Conservation (phyloP, 2,888 invertebrate genomes). For the Napeogenes sylphis region DNA sequence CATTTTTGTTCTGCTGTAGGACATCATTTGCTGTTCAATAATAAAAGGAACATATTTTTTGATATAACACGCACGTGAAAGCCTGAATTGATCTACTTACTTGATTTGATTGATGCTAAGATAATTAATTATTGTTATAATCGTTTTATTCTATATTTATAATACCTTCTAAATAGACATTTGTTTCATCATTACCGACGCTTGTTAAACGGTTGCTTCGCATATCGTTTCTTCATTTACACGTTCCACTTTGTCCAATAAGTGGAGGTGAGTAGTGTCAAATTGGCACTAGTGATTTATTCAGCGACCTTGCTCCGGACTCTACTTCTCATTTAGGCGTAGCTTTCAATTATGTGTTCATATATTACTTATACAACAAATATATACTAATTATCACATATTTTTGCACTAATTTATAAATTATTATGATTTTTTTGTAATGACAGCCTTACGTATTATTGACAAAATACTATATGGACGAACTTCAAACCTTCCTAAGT, state of each 20-base stretch:
- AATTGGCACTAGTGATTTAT: constrained; percentile 60
- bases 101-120: too few relatives aligned
- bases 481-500: not conserved
- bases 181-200: constrained; percentile 54
- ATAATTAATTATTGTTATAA: not conserved
- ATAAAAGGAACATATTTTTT: too few relatives aligned
- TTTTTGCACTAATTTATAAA: not conserved
- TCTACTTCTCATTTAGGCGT: constrained; percentile 22
- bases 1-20: constrained; percentile 10
- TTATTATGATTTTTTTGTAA: too few relatives aligned
- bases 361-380: not conserved
- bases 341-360: constrained; percentile 33
- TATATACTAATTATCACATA: not conserved
- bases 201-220: constrained; percentile 61
- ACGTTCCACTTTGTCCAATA: constrained; percentile 72
- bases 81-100: too few relatives aligned
- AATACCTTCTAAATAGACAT: constrained; percentile 62
- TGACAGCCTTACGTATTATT: too few relatives aligned
- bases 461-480: too few relatives aligned
- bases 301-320: constrained; percentile 50
- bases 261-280: constrained; percentile 68
- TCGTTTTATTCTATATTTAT: constrained; percentile 49
- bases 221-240: constrained; percentile 69
- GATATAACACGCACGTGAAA: too few relatives aligned
- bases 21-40: too few relatives aligned